Evolutionary conservation across 2,888 invertebrate species (phyloP).

Genomic region (Syrphus vitripennis): DNA sequence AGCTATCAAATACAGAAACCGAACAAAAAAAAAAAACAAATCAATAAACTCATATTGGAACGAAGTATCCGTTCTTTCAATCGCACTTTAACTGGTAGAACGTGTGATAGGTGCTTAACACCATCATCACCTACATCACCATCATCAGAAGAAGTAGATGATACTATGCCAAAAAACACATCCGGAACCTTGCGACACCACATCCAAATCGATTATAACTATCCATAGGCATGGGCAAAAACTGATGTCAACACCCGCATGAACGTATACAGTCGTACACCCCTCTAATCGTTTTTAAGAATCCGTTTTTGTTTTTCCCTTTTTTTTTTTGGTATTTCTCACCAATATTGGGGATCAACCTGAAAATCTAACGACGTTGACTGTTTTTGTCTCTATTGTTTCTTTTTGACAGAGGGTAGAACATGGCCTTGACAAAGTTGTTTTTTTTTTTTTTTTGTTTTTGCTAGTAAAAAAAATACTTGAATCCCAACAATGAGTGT

Average conservation of each 20-base stretch:
- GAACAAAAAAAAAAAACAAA: not conserved
- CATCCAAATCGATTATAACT: not conserved
- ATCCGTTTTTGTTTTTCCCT: not conserved
- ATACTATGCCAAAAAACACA: not conserved
- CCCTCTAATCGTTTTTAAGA: not conserved
- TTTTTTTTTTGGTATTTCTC: not conserved
- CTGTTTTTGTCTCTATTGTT: not conserved
- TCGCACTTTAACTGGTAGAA: not conserved
- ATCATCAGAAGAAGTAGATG: not conserved
- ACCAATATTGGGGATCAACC: not conserved
- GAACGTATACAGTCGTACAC: not conserved
- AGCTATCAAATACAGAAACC: not conserved
- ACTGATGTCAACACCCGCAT: not conserved
- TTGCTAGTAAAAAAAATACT: not conserved
- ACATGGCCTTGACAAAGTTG: not conserved
- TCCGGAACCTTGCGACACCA: not conserved
- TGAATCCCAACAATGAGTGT: not conserved
- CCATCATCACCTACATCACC: not conserved
- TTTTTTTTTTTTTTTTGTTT: too few species aligned
- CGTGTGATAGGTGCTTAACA: not conserved
- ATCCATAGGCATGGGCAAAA: not conserved
- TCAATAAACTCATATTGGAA: not conserved
- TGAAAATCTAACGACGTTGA: not conserved
- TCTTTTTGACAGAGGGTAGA: not conserved
- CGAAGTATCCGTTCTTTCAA: not conserved